Conservation (phyloP, 2,113 vertebrate genomes). For the Dicentrarchus labrax region DNA sequence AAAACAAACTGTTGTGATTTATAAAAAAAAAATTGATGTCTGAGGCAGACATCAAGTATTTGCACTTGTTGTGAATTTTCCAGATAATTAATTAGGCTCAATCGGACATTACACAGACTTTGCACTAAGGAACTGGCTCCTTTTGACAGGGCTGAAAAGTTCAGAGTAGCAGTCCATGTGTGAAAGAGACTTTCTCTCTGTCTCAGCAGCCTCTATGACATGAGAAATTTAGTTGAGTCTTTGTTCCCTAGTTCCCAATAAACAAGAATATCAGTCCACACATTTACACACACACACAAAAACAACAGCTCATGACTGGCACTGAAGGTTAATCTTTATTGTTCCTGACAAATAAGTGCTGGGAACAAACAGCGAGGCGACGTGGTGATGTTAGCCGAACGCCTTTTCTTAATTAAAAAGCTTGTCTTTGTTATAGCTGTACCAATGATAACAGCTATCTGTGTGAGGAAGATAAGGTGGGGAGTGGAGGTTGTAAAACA, state of each 20-base stretch:
- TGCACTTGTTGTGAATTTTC: too few species aligned
- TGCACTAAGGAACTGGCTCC: too few species aligned
- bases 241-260: neutral
- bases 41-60: too few species aligned
- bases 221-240: neutral
- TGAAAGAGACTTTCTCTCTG: neutral
- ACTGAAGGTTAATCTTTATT: constrained; percentile 62
- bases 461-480: constrained; percentile 39
- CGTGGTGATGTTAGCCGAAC: constrained; percentile 31
- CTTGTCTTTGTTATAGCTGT: constrained; percentile 50
- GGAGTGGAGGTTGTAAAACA: neutral
- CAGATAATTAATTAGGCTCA: too few species aligned
- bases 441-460: constrained; percentile 40
- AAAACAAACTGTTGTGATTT: too few species aligned
- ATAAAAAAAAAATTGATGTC: too few species aligned
- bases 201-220: neutral
- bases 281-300: constrained; percentile 1
- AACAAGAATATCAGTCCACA: neutral
- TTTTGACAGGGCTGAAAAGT: too few species aligned
- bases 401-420: constrained; percentile 72
- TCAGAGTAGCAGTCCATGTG: too few species aligned
- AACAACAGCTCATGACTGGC: constrained; percentile 9
- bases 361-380: constrained; percentile 60
- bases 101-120: too few species aligned
- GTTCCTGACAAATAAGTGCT: constrained; percentile 64